These are phyloP conservation scores for Columbina picui DNA, from an alignment of 2,113 vertebrate species.

Conservation along the genomic window DNA sequence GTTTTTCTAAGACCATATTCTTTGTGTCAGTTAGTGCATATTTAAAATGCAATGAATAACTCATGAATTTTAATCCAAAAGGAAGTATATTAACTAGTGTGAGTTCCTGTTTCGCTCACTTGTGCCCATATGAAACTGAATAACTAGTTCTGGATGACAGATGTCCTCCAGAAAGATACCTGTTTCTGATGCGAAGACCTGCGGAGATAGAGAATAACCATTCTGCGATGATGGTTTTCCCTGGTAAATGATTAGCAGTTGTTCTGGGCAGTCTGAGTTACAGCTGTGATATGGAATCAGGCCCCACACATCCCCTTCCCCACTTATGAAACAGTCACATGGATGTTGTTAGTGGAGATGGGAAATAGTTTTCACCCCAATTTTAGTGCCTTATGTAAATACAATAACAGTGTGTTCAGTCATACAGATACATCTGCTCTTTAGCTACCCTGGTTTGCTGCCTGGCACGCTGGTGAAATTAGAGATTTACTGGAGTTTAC, in stretches of 20 bases:
- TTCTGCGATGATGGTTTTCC: not conserved
- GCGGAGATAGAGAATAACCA: not conserved
- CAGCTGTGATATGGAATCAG: not conserved
- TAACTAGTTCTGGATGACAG: not conserved
- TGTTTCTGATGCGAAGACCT: not conserved
- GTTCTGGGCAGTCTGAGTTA: not conserved
- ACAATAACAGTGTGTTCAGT: not conserved
- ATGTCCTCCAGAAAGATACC: not conserved
- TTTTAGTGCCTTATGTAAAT: not conserved
- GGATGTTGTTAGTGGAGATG: not conserved
- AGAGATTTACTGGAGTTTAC: not conserved
- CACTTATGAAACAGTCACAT: rapidly evolving
- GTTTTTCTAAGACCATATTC: not conserved
- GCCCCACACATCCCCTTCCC: not conserved
- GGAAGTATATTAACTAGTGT: not conserved
- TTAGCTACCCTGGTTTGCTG: not conserved
- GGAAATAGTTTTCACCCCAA: not conserved
- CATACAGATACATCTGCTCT: not conserved
- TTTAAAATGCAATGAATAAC: not conserved
- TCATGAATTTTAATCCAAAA: not conserved
- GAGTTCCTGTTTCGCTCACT: not conserved
- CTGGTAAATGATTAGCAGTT: not conserved
- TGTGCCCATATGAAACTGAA: not conserved
- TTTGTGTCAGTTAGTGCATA: not conserved
- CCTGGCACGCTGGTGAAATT: not conserved